Base-by-base conservation (phyloP, 2,113 vertebrate species). In the Saimiri boliviensis region DNA sequence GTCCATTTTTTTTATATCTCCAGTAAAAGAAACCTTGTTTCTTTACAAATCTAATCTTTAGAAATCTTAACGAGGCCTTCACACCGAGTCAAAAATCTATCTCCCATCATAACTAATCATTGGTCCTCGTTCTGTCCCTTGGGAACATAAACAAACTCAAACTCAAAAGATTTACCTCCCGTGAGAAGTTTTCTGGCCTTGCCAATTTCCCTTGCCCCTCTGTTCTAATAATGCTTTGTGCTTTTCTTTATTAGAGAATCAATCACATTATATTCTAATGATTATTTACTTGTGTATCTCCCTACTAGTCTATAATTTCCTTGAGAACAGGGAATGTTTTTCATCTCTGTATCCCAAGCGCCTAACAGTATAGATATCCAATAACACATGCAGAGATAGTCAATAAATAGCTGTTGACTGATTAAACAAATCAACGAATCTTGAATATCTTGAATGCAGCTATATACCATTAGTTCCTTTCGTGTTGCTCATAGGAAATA, bases 1-100 rank as follows among this genome's bases (percentile, higher is more conserved):
- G 16, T 84, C 74, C 84, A 37, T 89, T 80, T 96, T 76, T n/a
- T 49, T 56, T 16, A 13, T 32, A 80, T 63, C 58, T 74, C 71
- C 49, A 90, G 10, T 77, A 9, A 94, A 47, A 96, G 21, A 96
- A 94, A 86, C 32, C 32, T 83, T 25, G 49, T 86, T 88, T 93
- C 49, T 52, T 90, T 70, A 94, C 3, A 96, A 89, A 93, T 27
- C 6, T 6, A 80, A 49, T 84, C 42, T 84, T 91, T 13, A 23
- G 11, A 86, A 40, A 89, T 47, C 17, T 85, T 89, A 68, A 77
- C 70, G 20, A 93, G 47, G 32, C 83, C 40, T 94, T 87, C 5
- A 56, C 4, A 60, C 10, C n/a, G 4, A 86, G n/a, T 49, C 40
- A 85, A 81, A 94, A 83, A 49, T n/a, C 8, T 88, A 21, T 42